Evolutionary conservation across 2,113 vertebrate genomes (phyloP).

Genomic region (Glaucomys volans): DNA sequence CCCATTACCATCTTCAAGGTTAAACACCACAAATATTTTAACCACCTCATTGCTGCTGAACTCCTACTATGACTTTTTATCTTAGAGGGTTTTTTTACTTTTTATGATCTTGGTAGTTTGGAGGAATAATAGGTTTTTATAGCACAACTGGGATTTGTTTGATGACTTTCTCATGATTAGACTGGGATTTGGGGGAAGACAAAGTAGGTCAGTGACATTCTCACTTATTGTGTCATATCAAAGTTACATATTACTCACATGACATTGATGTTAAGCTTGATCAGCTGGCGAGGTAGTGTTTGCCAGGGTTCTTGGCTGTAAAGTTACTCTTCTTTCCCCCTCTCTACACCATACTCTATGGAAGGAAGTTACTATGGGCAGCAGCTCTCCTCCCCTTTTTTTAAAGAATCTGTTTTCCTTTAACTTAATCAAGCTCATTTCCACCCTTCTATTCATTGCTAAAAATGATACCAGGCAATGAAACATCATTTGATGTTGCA

Average conservation of each 20-base stretch:
- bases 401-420: not conserved
- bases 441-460: not conserved
- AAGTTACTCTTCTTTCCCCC: no score
- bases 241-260: not conserved
- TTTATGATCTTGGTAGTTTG: not conserved
- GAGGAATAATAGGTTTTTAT: not conserved
- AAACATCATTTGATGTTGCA: not conserved
- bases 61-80: not conserved
- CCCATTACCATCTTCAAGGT: not conserved
- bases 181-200: not conserved
- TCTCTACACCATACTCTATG: not conserved
- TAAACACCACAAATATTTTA: not conserved
- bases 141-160: not conserved
- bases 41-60: not conserved
- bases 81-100: not conserved
- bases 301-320: no score
- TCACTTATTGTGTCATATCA: not conserved
- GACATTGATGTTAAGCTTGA: not conserved
- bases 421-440: not conserved
- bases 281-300: not conserved
- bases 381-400: not conserved
- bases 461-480: not conserved
- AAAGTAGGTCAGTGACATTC: not conserved
- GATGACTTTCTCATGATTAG: not conserved
- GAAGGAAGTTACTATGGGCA: not conserved